Evolutionary conservation across 2,797 vertebrate species (phyloP).

Genomic region (Tympanoctomys barrerae): DNA sequence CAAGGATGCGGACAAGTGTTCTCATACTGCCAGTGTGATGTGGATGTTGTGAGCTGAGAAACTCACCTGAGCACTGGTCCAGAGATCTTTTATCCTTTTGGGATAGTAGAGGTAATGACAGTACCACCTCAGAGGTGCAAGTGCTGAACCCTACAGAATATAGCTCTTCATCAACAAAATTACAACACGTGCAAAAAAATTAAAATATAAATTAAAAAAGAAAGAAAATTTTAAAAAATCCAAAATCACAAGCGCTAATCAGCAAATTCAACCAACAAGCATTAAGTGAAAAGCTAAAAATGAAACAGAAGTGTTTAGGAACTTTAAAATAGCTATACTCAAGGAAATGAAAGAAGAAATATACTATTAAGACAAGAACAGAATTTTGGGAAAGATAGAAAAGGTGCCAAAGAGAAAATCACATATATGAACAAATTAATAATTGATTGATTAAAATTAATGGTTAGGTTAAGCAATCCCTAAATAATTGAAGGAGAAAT

Average conservation of each 20-base stretch:
- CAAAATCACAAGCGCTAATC: neutral
- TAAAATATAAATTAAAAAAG: no score
- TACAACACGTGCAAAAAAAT: neutral
- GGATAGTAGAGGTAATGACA: neutral
- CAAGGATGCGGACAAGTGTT: neutral
- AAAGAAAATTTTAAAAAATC: neutral
- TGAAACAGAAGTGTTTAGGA: neutral
- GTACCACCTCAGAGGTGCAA: neutral
- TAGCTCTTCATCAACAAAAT: neutral
- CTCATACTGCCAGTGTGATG: neutral
- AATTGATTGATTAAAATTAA: neutral
- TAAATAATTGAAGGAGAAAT: neutral
- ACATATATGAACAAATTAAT: neutral
- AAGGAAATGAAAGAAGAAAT: constrained; percentile 35
- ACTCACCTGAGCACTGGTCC: neutral
- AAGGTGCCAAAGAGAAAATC: neutral
- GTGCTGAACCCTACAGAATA: neutral
- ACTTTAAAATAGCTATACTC: constrained; percentile 2
- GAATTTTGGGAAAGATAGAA: neutral
- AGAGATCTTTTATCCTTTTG: neutral
- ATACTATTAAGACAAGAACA: neutral
- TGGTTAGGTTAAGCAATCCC: neutral
- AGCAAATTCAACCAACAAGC: neutral
- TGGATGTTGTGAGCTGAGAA: neutral
- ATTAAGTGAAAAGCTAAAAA: constrained; percentile 17